Evolutionary conservation across 2,888 invertebrate species (phyloP).

Genomic region (Tholera decimalis): DNA sequence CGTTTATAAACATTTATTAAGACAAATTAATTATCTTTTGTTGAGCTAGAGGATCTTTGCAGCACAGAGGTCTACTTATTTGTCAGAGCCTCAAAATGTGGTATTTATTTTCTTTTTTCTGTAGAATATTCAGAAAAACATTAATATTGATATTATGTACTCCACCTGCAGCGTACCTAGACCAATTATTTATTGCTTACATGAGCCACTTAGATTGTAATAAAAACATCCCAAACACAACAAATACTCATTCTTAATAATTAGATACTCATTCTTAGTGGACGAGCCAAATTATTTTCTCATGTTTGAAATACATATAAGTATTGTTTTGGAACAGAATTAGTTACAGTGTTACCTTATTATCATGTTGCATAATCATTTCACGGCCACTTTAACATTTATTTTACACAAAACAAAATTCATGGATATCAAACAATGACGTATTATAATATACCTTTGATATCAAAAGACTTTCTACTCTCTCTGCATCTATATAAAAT

Average conservation of each 20-base stretch:
- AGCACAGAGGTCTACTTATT: too few relatives aligned
- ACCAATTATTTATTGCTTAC: constrained; percentile 27
- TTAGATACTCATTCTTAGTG: constrained; percentile 13
- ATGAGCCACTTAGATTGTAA: neutral
- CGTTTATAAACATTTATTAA: too few relatives aligned
- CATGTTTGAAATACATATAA: constrained; percentile 32
- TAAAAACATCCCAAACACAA: constrained; percentile 14
- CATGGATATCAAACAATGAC: too few relatives aligned
- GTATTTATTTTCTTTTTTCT: constrained; percentile 1
- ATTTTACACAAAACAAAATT: neutral
- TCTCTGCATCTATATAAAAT: neutral
- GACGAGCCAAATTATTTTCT: constrained; percentile 25
- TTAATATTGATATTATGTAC: neutral
- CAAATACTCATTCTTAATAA: constrained; percentile 10
- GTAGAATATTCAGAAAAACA: neutral
- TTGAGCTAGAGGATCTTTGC: too few relatives aligned
- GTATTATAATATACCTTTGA: too few relatives aligned
- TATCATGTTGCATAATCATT: constrained; percentile 11
- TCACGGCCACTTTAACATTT: neutral
- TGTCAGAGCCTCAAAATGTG: too few relatives aligned
- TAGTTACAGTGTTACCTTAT: constrained; percentile 31
- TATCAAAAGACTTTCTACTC: neutral
- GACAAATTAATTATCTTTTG: too few relatives aligned
- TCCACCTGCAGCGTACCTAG: neutral
- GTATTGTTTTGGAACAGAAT: too few relatives aligned